Conservation (phyloP, 1,140 invertebrate genomes). For the Hylaeus volcanicus region DNA sequence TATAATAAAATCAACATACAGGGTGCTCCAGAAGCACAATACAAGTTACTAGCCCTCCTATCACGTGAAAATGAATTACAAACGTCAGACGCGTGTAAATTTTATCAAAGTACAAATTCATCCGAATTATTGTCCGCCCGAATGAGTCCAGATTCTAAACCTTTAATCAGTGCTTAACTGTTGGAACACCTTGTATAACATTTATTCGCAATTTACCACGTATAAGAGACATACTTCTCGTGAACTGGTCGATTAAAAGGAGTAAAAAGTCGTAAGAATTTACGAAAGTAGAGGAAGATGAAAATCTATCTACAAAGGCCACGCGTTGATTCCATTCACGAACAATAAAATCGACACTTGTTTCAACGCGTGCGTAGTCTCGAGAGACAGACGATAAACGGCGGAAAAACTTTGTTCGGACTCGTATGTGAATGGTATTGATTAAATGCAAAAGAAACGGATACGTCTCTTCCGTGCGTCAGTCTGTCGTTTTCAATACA, state of each 20-base stretch:
- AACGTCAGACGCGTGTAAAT: not conserved
- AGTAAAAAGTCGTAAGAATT: conserved; percentile 27
- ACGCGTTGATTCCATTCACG: conserved; percentile 35
- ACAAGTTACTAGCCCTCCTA: not conserved
- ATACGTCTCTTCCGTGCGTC: conserved; percentile 12
- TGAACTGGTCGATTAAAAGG: conserved; percentile 29
- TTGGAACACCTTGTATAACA: conserved; percentile 33
- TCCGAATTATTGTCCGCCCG: not conserved
- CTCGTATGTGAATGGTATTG: not conserved
- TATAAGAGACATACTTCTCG: conserved; percentile 14
- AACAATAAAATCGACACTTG: conserved; percentile 24
- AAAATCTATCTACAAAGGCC: conserved; percentile 63
- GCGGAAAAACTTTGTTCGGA: conserved; percentile 22
- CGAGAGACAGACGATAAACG: conserved; percentile 29
- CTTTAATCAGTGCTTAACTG: not conserved
- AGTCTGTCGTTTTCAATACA: conserved; percentile 34
- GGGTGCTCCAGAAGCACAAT: conserved; percentile 7
- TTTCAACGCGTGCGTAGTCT: conserved; percentile 7
- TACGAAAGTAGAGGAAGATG: conserved; percentile 53
- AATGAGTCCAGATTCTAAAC: not conserved
- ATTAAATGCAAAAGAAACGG: conserved; percentile 22
- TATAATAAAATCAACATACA: conserved; percentile 37
- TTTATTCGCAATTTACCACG: not conserved
- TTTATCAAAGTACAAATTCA: not conserved
- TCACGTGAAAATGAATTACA: not conserved